Evolutionary conservation across 2,888 invertebrate genomes (phyloP).

Genomic region (Chalcosyrphus nemorum): DNA sequence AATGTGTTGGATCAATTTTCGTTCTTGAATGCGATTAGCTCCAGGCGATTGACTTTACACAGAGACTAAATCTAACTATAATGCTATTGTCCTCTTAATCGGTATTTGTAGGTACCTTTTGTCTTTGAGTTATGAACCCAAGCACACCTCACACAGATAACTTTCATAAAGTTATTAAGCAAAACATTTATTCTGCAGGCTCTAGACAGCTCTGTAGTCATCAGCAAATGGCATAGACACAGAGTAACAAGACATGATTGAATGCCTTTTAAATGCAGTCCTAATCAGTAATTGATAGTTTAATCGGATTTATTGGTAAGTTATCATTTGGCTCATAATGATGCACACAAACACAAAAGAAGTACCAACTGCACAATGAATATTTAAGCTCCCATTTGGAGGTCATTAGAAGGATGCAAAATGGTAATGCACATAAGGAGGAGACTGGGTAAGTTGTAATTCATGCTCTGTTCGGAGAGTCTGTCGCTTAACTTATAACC

Average conservation of each 20-base stretch:
- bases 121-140: background rate
- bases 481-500: background rate
- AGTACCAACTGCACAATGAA: background rate
- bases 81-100: conserved; percentile 9
- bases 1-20: background rate
- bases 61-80: background rate
- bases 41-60: background rate
- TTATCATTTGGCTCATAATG: background rate
- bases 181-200: conserved; percentile 22
- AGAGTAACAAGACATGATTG: conserved; percentile 12
- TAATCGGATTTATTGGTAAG: conserved; percentile 33
- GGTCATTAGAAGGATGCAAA: background rate
- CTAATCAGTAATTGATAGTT: conserved; percentile 37
- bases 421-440: background rate
- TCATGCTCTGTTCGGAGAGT: background rate
- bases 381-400: conserved; percentile 7
- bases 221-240: background rate
- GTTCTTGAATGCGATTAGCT: conserved; percentile 7
- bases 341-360: background rate
- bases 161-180: conserved; percentile 7
- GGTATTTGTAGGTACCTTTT: conserved; percentile 6
- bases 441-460: background rate
- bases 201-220: background rate
- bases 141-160: background rate
- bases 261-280: conserved; percentile 22